These are phyloP conservation scores for Nanorana parkeri DNA, from an alignment of 2,113 vertebrate genomes.

Conservation along the genomic window DNA sequence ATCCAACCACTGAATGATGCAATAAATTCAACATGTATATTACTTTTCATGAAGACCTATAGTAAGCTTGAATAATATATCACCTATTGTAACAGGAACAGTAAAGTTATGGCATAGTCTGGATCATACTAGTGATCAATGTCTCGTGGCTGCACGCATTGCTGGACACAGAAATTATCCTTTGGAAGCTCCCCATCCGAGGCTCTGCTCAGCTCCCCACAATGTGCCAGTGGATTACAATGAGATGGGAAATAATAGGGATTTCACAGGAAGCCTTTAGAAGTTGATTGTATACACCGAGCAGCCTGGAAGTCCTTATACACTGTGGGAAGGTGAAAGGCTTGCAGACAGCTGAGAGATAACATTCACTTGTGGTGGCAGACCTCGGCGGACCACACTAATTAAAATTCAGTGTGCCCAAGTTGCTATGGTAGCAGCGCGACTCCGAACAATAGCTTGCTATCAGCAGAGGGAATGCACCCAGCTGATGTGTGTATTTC, in stretches of 20 bases:
- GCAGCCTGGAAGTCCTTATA: slow-evolving; percentile 4
- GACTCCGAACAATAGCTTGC: slow-evolving; percentile 64
- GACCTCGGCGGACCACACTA: slow-evolving; percentile 62
- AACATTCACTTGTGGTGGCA: slow-evolving; percentile 64
- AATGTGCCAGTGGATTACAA: neutral
- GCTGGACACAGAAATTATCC: too few relatives aligned
- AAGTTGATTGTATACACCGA: neutral
- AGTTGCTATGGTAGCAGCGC: slow-evolving; percentile 71
- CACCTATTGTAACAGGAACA: too few relatives aligned
- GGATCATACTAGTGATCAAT: too few relatives aligned
- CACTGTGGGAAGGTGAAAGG: slow-evolving; percentile 18
- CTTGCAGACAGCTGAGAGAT: slow-evolving; percentile 16
- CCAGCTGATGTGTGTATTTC: slow-evolving; percentile 55
- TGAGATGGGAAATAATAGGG: neutral
- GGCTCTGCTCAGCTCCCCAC: neutral
- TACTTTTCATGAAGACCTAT: too few relatives aligned
- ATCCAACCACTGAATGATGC: too few relatives aligned
- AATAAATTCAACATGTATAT: too few relatives aligned
- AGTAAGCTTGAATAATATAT: too few relatives aligned
- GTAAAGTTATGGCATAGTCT: too few relatives aligned
- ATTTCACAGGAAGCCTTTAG: neutral
- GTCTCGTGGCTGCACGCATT: too few relatives aligned
- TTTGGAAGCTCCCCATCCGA: neutral
- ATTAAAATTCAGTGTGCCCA: slow-evolving; percentile 68
- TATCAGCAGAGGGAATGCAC: slow-evolving; percentile 56